Evolutionary conservation across 2,113 vertebrate species (phyloP).

Genomic region (Dasyornis broadbenti): DNA sequence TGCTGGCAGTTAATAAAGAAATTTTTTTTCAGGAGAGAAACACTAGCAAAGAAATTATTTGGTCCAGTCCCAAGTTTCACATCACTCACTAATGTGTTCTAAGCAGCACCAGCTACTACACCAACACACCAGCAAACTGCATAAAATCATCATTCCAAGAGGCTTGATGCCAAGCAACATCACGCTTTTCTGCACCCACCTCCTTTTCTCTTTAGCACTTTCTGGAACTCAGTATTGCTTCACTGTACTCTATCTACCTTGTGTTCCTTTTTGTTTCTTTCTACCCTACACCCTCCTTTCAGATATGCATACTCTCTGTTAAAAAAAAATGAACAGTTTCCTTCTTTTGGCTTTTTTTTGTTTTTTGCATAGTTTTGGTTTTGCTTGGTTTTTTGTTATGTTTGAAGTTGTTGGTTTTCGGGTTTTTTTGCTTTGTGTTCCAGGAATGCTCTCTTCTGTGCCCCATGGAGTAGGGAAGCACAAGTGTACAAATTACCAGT

Average conservation of each 20-base stretch:
- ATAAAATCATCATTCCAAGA: neutral
- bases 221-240: neutral
- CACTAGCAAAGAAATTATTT: neutral
- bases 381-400: neutral
- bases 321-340: neutral
- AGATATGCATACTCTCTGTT: neutral
- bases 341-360: neutral
- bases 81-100: neutral
- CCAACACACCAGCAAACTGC: neutral
- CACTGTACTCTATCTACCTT: neutral
- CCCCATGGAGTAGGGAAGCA: neutral
- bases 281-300: accelerated
- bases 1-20: neutral
- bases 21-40: neutral
- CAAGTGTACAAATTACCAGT: neutral
- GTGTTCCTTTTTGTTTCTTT: neutral
- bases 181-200: neutral
- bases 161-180: neutral
- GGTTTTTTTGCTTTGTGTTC: neutral
- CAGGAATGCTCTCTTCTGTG: neutral
- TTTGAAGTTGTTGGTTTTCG: too few species aligned
- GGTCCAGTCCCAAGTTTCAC: neutral
- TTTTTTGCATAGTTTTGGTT: neutral
- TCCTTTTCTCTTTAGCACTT: neutral
- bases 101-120: neutral